These are phyloP conservation scores for Neolamprologus longior DNA, from an alignment of 2,113 vertebrate species.

Conservation along the genomic window DNA sequence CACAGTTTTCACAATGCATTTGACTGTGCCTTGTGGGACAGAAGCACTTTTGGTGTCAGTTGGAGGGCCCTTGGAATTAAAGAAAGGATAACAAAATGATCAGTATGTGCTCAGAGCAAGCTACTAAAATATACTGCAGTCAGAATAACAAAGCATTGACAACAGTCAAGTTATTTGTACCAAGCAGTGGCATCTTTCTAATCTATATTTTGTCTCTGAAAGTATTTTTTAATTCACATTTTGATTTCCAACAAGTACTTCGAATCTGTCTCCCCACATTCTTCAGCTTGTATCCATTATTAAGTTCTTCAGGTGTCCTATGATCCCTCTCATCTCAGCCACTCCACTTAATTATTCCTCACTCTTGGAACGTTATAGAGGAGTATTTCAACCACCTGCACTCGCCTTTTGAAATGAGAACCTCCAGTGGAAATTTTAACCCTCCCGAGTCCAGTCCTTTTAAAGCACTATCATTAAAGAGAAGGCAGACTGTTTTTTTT, in stretches of 20 bases:
- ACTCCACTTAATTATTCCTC: conserved; percentile 12
- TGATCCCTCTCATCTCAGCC: conserved; percentile 3
- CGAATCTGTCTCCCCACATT: not conserved
- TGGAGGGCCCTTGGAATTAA: not conserved
- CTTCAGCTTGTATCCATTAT: not conserved
- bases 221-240: not conserved
- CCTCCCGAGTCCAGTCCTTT: not conserved
- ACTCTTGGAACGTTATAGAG: not conserved
- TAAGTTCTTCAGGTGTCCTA: not conserved
- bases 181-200: not conserved
- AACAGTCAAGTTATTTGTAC: not conserved
- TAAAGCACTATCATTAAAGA: not conserved
- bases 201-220: not conserved
- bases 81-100: not conserved
- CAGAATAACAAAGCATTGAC: not conserved
- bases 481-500: not conserved
- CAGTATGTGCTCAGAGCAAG: not conserved
- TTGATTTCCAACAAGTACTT: not conserved
- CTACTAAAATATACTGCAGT: not conserved
- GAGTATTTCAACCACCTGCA: not conserved
- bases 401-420: not conserved
- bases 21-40: not conserved
- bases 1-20: not conserved
- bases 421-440: not conserved
- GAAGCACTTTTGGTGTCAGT: not conserved